Conservation (phyloP, 1,140 invertebrate species). For the Limonius californicus region DNA sequence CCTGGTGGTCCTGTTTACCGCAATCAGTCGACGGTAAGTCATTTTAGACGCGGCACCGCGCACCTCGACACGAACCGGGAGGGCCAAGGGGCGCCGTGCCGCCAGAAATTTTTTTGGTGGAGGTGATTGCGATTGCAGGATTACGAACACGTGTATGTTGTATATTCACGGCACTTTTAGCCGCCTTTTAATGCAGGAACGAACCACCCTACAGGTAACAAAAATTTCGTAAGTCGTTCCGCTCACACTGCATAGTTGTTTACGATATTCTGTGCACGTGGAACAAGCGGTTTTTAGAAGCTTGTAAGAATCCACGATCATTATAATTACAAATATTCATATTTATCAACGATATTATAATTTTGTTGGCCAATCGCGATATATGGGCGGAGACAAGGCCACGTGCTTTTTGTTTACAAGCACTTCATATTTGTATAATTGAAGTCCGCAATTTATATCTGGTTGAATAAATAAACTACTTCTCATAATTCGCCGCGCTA, state of each 20-base stretch:
- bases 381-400: slow-evolving; percentile 24
- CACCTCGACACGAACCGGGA: slow-evolving; percentile 17
- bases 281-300: too few relatives aligned
- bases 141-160: too few relatives aligned
- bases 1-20: slow-evolving; percentile 38
- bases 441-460: slow-evolving; percentile 18
- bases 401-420: slow-evolving; percentile 29
- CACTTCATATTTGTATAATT: slow-evolving; percentile 22
- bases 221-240: too few relatives aligned
- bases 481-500: too few relatives aligned
- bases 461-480: too few relatives aligned
- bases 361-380: slow-evolving; percentile 22
- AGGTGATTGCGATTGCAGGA: too few relatives aligned
- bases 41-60: neutral
- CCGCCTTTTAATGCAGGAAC: too few relatives aligned
- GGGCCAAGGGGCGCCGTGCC: slow-evolving; percentile 16
- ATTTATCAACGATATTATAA: slow-evolving; percentile 23
- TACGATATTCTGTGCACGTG: too few relatives aligned
- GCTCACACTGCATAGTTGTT: too few relatives aligned
- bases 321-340: slow-evolving; percentile 20
- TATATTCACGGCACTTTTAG: too few relatives aligned
- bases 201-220: too few relatives aligned
- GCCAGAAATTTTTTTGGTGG: neutral
- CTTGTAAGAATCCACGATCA: neutral
- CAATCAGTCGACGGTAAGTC: slow-evolving; percentile 42